These are phyloP conservation scores for Pogona vitticeps DNA, from an alignment of 2,113 vertebrate species.

Conservation along the genomic window DNA sequence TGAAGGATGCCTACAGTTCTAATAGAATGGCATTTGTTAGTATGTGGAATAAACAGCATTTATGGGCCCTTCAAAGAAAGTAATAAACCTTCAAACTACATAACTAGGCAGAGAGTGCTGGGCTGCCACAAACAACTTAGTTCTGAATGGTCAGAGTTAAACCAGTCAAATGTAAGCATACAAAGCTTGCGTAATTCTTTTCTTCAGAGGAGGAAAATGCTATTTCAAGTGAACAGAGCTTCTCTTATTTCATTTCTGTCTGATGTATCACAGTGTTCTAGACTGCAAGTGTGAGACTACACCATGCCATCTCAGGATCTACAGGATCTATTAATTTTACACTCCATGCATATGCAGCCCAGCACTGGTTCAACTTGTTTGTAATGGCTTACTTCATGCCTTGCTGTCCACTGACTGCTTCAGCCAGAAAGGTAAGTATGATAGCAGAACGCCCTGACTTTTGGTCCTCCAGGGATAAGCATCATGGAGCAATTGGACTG, in stretches of 20 bases:
- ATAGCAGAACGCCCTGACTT: constrained; percentile 36
- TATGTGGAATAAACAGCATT: neutral
- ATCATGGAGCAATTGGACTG: constrained; percentile 56
- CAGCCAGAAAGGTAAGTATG: constrained; percentile 1
- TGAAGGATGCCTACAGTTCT: too few species aligned
- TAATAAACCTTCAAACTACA: neutral
- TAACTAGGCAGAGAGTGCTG: neutral
- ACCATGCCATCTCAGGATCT: neutral
- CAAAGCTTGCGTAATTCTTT: neutral
- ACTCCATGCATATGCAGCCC: neutral
- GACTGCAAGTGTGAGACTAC: neutral
- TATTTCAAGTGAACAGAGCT: neutral
- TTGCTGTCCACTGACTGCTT: neutral
- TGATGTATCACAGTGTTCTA: neutral
- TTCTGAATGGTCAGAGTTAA: neutral
- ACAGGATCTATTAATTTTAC: neutral
- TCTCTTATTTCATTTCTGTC: neutral
- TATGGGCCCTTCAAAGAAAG: neutral
- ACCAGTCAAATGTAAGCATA: neutral
- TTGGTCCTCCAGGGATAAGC: constrained; percentile 33
- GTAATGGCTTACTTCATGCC: neutral
- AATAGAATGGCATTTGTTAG: neutral
- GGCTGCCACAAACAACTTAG: neutral
- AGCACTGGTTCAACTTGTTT: neutral
- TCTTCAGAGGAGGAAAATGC: neutral